Evolutionary conservation across 2,888 invertebrate genomes (phyloP), one percentile per base, ranked within the genome.

Genomic region (Ceraclea dissimilis): DNA sequence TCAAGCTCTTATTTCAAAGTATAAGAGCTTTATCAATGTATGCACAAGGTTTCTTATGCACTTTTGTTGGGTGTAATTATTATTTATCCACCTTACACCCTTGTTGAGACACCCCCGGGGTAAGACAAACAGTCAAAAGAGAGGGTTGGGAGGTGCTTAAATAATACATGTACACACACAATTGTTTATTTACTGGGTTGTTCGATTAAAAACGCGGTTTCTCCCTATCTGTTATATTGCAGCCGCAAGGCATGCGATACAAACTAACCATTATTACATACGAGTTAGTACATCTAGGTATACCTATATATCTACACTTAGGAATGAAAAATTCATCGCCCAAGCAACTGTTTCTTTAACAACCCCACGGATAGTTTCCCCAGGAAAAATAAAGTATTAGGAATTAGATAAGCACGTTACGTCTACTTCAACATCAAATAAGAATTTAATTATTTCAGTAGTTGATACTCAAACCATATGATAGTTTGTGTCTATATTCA

Each of bases 101-200:
- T 19, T 33, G 33, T 19, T 11, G 31, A 52, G 54, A 46, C 53
- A 49, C 51, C 53, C 57, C 51, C 54, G 39, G 18, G 48, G 54
- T 22, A 54, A 57, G 57, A 54, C 51, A 51, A 51, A 47, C 57
- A 47, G 26, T 26, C n/a, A 39, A 13, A 26, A 13, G 39, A 39
- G 39, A 39, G 52, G 39, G 51, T 21, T 43, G 26, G 21, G 48
- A 49, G 52, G 53, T 53, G 57, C 46, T 31, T 58, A 58, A 60
- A 60, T 60, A 60, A 60, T 55, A 54, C 39, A 60, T 58, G 60
- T 56, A 58, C 52, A 51, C 56, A 58, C 56, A 56, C 57, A 52
- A 60, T 61, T 59, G 57, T 61, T 61, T 61, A 61, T 61, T 61
- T 59, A 61, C 57, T 21, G 59, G 57, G 59, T 47, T 54, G 61